Percentiles rank a stretch among this genome's conserved stretches.
These are phyloP conservation scores for Morbakka virulenta DNA, from an alignment of 30 jellyfish, hydroid and myxozoan species.

Conservation along the genomic window DNA sequence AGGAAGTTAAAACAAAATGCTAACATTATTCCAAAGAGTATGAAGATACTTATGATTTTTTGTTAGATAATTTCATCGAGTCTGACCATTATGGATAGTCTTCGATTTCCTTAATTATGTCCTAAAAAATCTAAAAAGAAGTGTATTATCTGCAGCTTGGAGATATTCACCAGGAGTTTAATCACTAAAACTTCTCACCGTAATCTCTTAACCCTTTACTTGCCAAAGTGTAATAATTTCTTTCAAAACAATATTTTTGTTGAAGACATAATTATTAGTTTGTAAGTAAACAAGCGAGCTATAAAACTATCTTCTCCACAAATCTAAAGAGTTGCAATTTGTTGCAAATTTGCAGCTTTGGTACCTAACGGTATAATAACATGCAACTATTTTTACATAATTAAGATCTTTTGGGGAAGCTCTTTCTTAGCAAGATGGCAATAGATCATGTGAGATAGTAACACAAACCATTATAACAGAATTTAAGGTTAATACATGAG, in stretches of 20 bases:
- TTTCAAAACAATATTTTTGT: constrained; percentile 24
- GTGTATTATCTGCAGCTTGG: no score
- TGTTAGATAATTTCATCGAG: no score
- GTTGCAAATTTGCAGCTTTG: constrained; percentile 26
- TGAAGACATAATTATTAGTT: constrained; percentile 10
- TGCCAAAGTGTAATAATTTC: neutral
- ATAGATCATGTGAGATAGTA: constrained; percentile 8
- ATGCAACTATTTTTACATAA: neutral
- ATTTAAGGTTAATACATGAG: constrained; percentile 7
- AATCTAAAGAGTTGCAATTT: constrained; percentile 13
- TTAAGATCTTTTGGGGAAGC: neutral
- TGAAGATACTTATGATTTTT: no score
- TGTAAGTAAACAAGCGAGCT: constrained; percentile 22
- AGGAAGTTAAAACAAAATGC: no score
- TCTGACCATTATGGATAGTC: no score
- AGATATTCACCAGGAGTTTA: no score
- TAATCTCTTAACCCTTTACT: constrained; percentile 14
- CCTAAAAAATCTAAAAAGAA: no score
- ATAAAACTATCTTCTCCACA: constrained; percentile 8
- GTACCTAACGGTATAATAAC: constrained; percentile 27
- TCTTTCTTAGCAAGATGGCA: constrained; percentile 5
- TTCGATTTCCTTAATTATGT: no score
- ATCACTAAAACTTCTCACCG: no score
- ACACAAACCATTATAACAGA: neutral
- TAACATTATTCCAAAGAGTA: no score